phyloP scores from a whole-genome alignment of 2,797 vertebrate species.

The Malacoraja senta region DNA sequence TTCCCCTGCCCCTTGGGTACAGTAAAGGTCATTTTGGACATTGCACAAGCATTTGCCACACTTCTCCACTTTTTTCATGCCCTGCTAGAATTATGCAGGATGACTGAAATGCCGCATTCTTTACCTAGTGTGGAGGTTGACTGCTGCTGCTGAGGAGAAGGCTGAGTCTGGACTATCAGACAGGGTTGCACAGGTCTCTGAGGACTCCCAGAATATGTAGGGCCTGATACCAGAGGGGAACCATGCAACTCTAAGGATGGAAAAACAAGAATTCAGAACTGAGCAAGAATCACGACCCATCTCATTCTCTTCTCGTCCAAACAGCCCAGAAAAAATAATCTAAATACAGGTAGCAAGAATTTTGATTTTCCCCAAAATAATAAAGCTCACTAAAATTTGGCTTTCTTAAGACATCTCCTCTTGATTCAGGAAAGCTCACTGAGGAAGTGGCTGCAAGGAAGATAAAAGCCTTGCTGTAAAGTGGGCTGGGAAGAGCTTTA shows the following conservation, averaged over 20 bases:
- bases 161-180: constrained; percentile 42
- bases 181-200: constrained; percentile 43
- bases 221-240: constrained; percentile 43
- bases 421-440: not conserved
- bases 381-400: not conserved
- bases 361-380: not conserved
- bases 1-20: too few relatives aligned
- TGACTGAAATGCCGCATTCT: constrained; percentile 18
- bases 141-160: constrained; percentile 43
- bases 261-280: constrained; percentile 38
- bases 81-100: constrained; percentile 24
- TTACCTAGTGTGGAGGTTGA: constrained; percentile 45
- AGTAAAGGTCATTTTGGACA: not conserved
- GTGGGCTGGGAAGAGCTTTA: not conserved
- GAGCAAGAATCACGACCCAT: constrained; percentile 16
- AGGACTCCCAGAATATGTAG: constrained; percentile 45
- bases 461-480: not conserved
- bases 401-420: not conserved
- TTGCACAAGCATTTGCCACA: constrained; percentile 24
- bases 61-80: constrained; percentile 33
- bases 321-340: not conserved
- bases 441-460: not conserved
- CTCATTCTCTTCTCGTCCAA: too few relatives aligned
- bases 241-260: constrained; percentile 43
- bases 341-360: not conserved